A percentile compares a stretch with the other conserved stretches of the same genome.
phyloP scores from a whole-genome alignment of 1,140 invertebrate species.

The Augochlora pura region DNA sequence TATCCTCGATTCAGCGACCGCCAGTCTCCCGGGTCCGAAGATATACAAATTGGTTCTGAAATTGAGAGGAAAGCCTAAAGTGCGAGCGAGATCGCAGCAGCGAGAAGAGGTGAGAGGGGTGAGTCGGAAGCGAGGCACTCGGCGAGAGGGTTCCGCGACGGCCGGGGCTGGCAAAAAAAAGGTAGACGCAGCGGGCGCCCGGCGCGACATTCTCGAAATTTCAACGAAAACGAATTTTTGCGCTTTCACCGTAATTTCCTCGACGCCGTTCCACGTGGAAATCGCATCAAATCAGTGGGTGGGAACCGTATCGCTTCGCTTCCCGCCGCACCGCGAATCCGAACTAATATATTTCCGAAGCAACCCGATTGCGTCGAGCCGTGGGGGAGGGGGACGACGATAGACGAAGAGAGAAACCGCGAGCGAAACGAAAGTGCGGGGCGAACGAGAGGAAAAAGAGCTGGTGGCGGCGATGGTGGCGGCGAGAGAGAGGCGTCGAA shows the following conservation, averaged over 20 bases:
- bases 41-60: slow-evolving; percentile 64
- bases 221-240: slow-evolving; percentile 70
- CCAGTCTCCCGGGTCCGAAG: slow-evolving; percentile 51
- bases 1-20: slow-evolving; percentile 2
- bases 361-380: slow-evolving; percentile 67
- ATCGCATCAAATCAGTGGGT: slow-evolving; percentile 60
- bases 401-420: slow-evolving; percentile 16
- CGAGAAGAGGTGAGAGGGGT: neutral
- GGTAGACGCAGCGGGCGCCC: slow-evolving; percentile 50
- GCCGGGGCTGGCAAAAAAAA: slow-evolving; percentile 37
- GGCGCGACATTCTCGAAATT: slow-evolving; percentile 65
- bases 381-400: too few relatives aligned
- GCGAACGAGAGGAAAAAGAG: neutral
- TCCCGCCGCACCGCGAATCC: slow-evolving; percentile 67
- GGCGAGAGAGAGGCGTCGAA: neutral
- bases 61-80: slow-evolving; percentile 43
- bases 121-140: neutral
- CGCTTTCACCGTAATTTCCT: slow-evolving; percentile 70
- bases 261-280: slow-evolving; percentile 62
- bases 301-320: slow-evolving; percentile 64
- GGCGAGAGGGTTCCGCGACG: neutral
- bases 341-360: slow-evolving; percentile 72
- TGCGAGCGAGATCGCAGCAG: neutral
- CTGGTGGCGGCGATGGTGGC: too few relatives aligned
- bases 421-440: neutral